Evolutionary conservation across 2,113 vertebrate genomes (phyloP).

Genomic region (Trachemys scripta): DNA sequence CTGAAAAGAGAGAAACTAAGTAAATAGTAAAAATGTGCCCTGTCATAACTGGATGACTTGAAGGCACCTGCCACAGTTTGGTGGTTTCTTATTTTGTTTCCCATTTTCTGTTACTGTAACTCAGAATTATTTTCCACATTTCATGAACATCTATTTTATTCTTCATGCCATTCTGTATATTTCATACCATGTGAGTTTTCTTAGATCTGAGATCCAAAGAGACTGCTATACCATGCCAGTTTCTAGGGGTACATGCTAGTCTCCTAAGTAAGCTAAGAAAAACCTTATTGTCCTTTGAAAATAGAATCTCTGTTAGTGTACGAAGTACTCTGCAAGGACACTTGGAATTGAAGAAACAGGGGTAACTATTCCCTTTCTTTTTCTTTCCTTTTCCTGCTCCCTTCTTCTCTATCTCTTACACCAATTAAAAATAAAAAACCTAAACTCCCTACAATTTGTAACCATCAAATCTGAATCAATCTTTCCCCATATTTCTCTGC

Average conservation of each 20-base stretch:
- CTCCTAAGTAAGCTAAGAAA: background rate
- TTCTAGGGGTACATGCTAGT: background rate
- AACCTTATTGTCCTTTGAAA: background rate
- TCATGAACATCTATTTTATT: background rate
- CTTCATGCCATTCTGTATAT: background rate
- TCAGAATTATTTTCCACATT: background rate
- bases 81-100: background rate
- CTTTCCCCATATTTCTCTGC: background rate
- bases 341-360: background rate
- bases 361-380: background rate
- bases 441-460: background rate
- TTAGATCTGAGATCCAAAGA: background rate
- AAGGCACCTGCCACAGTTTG: background rate
- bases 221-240: background rate
- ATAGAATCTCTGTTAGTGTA: background rate
- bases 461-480: background rate
- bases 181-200: background rate
- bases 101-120: background rate
- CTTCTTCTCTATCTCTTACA: background rate
- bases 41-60: background rate
- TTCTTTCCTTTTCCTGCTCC: background rate
- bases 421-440: background rate
- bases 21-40: background rate
- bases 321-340: background rate
- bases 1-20: background rate